Percentiles rank a stretch among this genome's conserved stretches.
Evolutionary conservation across 2,888 invertebrate genomes (phyloP).

Genomic region (Tanypteryx hageni): DNA sequence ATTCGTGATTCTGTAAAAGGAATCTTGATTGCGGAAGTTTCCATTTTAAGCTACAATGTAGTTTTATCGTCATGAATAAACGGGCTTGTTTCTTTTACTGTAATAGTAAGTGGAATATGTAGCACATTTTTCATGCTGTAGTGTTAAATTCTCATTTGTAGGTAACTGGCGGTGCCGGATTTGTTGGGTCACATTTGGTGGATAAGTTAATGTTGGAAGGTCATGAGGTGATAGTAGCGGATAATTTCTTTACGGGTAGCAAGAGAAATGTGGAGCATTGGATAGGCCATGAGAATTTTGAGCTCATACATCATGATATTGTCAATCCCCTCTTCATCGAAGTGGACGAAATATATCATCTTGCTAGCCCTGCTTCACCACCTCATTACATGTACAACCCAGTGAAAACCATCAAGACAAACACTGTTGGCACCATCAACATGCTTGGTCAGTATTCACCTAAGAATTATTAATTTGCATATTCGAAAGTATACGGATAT

Average conservation of each 20-base stretch:
- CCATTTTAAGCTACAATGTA: neutral
- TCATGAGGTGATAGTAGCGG: conserved; percentile 97
- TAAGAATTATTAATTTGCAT: no score
- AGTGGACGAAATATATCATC: conserved; percentile 98
- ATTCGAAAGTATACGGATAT: no score
- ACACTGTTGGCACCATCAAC: conserved; percentile 97
- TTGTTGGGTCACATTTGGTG: conserved; percentile 99
- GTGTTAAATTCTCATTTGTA: conserved; percentile 72
- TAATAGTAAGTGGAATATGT: neutral
- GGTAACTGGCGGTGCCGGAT: conserved; percentile 97
- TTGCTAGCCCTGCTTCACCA: conserved; percentile 99
- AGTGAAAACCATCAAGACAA: conserved; percentile 99
- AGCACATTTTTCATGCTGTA: neutral
- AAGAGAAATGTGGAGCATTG: conserved; percentile 99
- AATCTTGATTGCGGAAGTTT: neutral
- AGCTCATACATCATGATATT: conserved; percentile 98
- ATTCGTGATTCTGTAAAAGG: neutral
- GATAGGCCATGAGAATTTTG: conserved; percentile 99
- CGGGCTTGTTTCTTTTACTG: neutral
- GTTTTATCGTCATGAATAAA: conserved; percentile 13
- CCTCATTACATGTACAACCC: conserved; percentile 99
- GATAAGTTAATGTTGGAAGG: conserved; percentile 96
- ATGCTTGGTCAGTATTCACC: conserved; percentile 83
- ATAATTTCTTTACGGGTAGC: conserved; percentile 98
- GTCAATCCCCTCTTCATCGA: conserved; percentile 98